Percentiles rank a stretch among this genome's conserved stretches.
These are phyloP conservation scores for Odontomyia ornata DNA, from an alignment of 2,888 invertebrate species.

Conservation along the genomic window DNA sequence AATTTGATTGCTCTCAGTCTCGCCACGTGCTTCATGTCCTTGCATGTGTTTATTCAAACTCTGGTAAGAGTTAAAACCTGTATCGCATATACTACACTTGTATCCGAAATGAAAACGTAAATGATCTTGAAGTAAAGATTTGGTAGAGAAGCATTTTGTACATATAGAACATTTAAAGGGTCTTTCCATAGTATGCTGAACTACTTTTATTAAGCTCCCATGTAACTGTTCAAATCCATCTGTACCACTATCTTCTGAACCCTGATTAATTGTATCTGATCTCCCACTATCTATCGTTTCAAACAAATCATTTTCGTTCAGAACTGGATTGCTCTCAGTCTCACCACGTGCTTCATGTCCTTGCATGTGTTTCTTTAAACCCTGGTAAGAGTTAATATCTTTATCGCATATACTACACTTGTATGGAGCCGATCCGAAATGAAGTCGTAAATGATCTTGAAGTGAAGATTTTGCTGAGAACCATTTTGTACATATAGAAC, in stretches of 20 bases:
- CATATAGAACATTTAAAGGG: slow-evolving; percentile 50
- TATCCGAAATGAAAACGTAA: slow-evolving; percentile 51
- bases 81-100: slow-evolving; percentile 48
- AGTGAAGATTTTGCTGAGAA: slow-evolving; percentile 51
- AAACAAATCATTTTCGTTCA: too few relatives aligned
- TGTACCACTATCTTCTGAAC: too few relatives aligned
- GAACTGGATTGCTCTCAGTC: too few relatives aligned
- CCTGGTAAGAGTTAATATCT: slow-evolving; percentile 48
- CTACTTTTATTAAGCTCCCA: too few relatives aligned
- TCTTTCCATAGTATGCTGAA: too few relatives aligned
- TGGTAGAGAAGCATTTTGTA: slow-evolving; percentile 50
- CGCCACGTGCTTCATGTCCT: slow-evolving; percentile 39
- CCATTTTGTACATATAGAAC: slow-evolving; percentile 50
- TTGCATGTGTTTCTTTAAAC: slow-evolving; percentile 50
- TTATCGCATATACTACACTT: slow-evolving; percentile 48
- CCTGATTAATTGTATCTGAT: too few relatives aligned
- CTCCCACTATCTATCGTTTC: too few relatives aligned
- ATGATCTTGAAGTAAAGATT: slow-evolving; percentile 51
- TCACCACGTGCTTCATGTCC: slow-evolving; percentile 40
- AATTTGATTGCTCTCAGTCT: not conserved
- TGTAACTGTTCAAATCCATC: too few relatives aligned
- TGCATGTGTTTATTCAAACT: slow-evolving; percentile 51
- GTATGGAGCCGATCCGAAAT: slow-evolving; percentile 51
- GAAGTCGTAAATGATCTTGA: slow-evolving; percentile 51
- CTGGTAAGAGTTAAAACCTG: slow-evolving; percentile 47